A percentile compares a stretch with the other conserved stretches of the same genome.
Conservation (phyloP, 2,113 vertebrate genomes). For the Percina caprodes region DNA sequence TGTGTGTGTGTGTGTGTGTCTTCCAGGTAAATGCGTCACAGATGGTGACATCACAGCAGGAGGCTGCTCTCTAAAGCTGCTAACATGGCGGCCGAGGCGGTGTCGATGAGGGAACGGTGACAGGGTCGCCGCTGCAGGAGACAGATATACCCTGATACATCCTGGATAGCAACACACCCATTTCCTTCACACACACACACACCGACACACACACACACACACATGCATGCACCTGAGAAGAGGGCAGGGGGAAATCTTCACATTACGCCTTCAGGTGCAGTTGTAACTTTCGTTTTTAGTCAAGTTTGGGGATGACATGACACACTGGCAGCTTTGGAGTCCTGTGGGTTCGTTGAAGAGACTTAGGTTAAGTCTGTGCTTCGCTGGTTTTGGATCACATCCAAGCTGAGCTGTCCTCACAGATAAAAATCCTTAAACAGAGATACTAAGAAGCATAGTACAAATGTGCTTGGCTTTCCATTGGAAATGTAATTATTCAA, state of each 20-base stretch:
- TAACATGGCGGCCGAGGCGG: slow-evolving; percentile 58
- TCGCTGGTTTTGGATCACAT: not conserved
- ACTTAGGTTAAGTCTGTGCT: not conserved
- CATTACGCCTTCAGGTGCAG: not conserved
- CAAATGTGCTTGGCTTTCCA: not conserved
- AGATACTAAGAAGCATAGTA: not conserved
- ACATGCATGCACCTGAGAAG: slow-evolving; percentile 32
- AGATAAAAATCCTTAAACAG: not conserved
- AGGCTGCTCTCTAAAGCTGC: slow-evolving; percentile 77
- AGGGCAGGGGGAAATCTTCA: slow-evolving; percentile 1
- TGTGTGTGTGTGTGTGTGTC: slow-evolving; percentile 17
- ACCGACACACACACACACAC: slow-evolving; percentile 24
- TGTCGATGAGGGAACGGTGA: slow-evolving; percentile 18
- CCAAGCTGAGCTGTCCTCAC: not conserved
- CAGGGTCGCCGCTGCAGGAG: slow-evolving; percentile 37
- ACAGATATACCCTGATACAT: slow-evolving; percentile 45
- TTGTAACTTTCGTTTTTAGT: not conserved
- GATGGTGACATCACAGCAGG: slow-evolving; percentile 82
- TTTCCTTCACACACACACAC: slow-evolving; percentile 19
- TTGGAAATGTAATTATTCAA: not conserved
- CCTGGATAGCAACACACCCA: slow-evolving; percentile 25
- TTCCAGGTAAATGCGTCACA: slow-evolving; percentile 69
- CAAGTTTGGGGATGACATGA: not conserved
- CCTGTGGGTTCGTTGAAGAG: not conserved
- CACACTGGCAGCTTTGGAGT: not conserved